phyloP scores from a whole-genome alignment of 2,797 vertebrate genomes.

The Gymnoscopelus microlampas region DNA sequence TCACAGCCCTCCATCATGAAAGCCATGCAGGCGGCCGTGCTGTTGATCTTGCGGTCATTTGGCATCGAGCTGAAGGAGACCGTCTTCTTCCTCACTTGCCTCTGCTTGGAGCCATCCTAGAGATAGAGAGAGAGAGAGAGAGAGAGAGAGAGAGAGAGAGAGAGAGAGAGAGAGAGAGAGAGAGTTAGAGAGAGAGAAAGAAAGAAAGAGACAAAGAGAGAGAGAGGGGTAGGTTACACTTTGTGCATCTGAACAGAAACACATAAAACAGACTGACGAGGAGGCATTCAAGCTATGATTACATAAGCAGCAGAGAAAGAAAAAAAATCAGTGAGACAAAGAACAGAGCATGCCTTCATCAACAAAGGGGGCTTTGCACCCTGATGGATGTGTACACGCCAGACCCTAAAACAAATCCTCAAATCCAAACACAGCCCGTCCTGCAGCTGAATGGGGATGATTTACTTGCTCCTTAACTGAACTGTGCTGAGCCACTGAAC shows the following conservation, averaged over 20 bases:
- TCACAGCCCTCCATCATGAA: slow-evolving; percentile 96
- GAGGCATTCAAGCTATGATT: neutral
- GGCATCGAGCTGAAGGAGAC: slow-evolving; percentile 96
- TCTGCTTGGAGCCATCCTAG: slow-evolving; percentile 89
- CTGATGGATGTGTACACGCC: slow-evolving; percentile 10
- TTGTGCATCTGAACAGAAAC: slow-evolving; percentile 14
- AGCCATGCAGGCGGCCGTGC: slow-evolving; percentile 92
- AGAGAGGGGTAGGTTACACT: slow-evolving; percentile 23
- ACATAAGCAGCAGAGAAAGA: slow-evolving; percentile 1
- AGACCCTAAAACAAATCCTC: neutral
- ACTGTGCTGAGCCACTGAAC: slow-evolving; percentile 6
- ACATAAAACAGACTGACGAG: slow-evolving; percentile 11
- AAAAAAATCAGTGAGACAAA: slow-evolving; percentile 14
- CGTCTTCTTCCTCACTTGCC: slow-evolving; percentile 89
- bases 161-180: neutral
- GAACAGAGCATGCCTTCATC: slow-evolving; percentile 11
- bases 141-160: slow-evolving; percentile 18
- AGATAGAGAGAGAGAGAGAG: slow-evolving; percentile 43
- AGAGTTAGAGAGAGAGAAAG: neutral
- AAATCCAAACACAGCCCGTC: slow-evolving; percentile 27
- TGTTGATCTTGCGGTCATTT: slow-evolving; percentile 91
- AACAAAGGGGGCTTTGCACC: slow-evolving; percentile 7
- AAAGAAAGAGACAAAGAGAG: neutral
- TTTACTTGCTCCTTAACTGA: slow-evolving; percentile 2
- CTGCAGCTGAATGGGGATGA: slow-evolving; percentile 8